These are phyloP conservation scores for Corythaeola cristata DNA, from an alignment of 2,113 vertebrate species.

Conservation along the genomic window DNA sequence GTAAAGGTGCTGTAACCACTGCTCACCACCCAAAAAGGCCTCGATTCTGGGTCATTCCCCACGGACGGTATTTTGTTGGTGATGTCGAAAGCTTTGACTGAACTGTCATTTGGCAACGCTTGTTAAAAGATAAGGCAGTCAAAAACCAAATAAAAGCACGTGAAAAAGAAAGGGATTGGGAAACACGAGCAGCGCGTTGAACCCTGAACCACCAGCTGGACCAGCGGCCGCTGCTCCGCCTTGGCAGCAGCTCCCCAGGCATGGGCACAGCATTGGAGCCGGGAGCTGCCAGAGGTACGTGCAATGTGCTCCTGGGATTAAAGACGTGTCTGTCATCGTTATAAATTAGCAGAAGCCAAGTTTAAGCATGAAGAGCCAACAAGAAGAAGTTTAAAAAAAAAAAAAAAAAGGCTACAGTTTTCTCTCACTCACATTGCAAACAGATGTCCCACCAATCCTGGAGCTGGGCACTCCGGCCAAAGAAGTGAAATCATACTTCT, in stretches of 20 bases:
- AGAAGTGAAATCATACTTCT: neutral
- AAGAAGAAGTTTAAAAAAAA: neutral
- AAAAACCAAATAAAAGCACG: neutral
- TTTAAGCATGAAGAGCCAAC: neutral
- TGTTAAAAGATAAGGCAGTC: neutral
- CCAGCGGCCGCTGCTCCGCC: neutral
- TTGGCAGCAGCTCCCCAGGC: neutral
- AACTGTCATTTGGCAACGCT: neutral
- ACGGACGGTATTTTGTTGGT: neutral
- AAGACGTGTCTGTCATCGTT: neutral
- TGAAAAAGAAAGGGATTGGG: neutral
- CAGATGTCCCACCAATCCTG: neutral
- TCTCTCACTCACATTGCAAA: neutral
- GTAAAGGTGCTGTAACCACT: neutral
- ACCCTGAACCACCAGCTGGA: neutral
- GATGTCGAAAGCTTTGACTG: neutral
- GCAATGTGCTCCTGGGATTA: neutral
- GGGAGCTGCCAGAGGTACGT: neutral
- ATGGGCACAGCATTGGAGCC: neutral
- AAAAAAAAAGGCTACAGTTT: neutral
- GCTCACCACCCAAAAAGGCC: neutral
- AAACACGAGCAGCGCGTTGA: fast-evolving
- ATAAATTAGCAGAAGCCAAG: neutral
- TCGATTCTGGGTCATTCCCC: neutral
- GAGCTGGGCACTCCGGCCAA: neutral